These are phyloP conservation scores for Lepus americanus DNA, from an alignment of 2,113 vertebrate species.

Conservation along the genomic window DNA sequence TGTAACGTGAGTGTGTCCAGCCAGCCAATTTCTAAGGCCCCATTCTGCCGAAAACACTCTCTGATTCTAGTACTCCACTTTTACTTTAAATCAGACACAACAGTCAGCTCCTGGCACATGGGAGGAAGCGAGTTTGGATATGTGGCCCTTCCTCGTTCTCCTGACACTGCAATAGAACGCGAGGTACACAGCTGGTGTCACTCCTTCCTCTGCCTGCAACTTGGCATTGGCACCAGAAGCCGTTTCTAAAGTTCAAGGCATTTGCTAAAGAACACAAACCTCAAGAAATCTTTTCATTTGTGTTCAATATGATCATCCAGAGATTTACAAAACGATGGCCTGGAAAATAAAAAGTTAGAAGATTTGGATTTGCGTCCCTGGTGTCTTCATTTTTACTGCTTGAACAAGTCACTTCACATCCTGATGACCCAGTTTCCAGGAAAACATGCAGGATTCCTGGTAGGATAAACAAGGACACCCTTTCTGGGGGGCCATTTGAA, in stretches of 20 bases:
- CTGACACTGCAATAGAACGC: neutral
- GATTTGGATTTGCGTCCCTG: neutral
- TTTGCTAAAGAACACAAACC: conserved; percentile 37
- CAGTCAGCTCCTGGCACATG: neutral
- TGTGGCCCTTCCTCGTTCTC: neutral
- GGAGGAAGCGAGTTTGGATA: neutral
- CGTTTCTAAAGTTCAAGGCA: conserved; percentile 29
- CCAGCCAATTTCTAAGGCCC: neutral
- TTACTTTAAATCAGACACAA: neutral
- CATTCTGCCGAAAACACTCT: neutral
- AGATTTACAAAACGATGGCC: neutral
- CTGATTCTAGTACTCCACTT: neutral
- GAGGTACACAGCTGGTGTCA: neutral
- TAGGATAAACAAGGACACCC: neutral
- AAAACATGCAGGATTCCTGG: neutral
- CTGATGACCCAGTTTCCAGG: neutral
- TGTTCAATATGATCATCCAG: neutral
- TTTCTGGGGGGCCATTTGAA: neutral
- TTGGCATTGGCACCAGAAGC: neutral
- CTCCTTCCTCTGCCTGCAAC: neutral
- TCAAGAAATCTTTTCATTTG: neutral
- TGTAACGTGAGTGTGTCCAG: neutral
- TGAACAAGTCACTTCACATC: neutral
- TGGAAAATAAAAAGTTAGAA: conserved; percentile 38
- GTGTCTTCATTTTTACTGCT: neutral